phyloP scores from a whole-genome alignment of 2,797 vertebrate genomes.

The Pipistrellus kuhlii region DNA sequence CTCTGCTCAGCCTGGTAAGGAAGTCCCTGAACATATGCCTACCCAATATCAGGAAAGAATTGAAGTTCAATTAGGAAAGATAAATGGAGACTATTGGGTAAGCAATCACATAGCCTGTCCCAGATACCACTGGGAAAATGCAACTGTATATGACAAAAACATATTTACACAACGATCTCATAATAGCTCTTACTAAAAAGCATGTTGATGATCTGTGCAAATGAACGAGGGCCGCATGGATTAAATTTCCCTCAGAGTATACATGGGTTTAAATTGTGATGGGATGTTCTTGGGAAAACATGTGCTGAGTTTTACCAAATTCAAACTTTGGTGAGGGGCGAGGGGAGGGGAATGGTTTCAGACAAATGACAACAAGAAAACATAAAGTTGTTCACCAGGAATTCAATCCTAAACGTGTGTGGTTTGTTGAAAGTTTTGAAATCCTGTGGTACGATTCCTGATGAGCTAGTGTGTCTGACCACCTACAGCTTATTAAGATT shows the following conservation, averaged over 20 bases:
- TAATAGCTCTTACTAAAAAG: slow-evolving; percentile 51
- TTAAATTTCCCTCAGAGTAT: slow-evolving; percentile 77
- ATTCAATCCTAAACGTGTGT: slow-evolving; percentile 50
- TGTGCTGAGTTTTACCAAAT: slow-evolving; percentile 68
- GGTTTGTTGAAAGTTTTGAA: slow-evolving; percentile 65
- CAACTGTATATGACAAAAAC: slow-evolving; percentile 18
- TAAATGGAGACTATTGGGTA: neutral
- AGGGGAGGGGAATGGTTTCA: neutral
- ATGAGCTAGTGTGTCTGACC: slow-evolving; percentile 10
- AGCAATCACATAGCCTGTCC: neutral
- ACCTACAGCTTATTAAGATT: slow-evolving; percentile 23
- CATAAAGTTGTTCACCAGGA: slow-evolving; percentile 7
- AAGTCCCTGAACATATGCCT: neutral
- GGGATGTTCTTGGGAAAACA: slow-evolving; percentile 70
- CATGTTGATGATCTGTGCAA: slow-evolving; percentile 43
- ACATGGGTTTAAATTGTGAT: slow-evolving; percentile 65
- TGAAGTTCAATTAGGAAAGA: slow-evolving; percentile 6
- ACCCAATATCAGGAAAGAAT: neutral
- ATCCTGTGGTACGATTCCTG: neutral
- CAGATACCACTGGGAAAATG: slow-evolving; percentile 14
- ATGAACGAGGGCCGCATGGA: slow-evolving; percentile 60
- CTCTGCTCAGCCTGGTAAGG: neutral
- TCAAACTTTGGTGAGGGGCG: neutral
- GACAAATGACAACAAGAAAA: slow-evolving; percentile 55
- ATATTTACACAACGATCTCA: slow-evolving; percentile 52